These are phyloP conservation scores for Catotricha subobsoleta DNA, from an alignment of 2,888 invertebrate species.

Conservation along the genomic window DNA sequence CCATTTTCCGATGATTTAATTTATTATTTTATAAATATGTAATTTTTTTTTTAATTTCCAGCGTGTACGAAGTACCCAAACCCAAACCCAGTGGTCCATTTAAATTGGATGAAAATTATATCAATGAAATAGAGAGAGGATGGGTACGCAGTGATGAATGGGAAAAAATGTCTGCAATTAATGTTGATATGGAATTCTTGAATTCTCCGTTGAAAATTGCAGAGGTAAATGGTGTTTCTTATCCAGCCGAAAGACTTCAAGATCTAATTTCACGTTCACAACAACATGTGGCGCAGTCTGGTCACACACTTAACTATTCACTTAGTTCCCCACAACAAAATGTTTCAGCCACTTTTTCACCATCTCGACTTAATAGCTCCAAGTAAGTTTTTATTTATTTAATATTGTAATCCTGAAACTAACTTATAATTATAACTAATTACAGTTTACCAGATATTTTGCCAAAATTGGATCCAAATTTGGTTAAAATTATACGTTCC, in stretches of 20 bases:
- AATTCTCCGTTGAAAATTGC: conserved; percentile 33
- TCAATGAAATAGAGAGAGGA: conserved; percentile 45
- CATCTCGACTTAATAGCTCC: neutral
- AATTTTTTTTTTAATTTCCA: no score
- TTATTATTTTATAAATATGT: no score
- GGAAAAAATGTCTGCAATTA: conserved; percentile 25
- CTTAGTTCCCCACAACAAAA: conserved; percentile 20
- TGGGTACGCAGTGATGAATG: conserved; percentile 30
- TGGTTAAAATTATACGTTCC: conserved; percentile 35
- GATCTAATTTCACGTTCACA: conserved; percentile 21
- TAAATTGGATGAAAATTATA: conserved; percentile 53
- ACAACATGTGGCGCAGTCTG: conserved; percentile 5
- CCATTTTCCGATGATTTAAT: neutral
- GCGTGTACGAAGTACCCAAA: conserved; percentile 21
- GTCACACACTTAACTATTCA: conserved; percentile 9
- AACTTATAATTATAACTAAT: neutral
- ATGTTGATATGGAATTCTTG: conserved; percentile 26
- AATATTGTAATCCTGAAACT: neutral
- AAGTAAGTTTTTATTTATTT: neutral
- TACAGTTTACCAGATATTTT: conserved; percentile 25
- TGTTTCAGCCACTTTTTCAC: conserved; percentile 8
- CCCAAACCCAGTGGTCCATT: conserved; percentile 49
- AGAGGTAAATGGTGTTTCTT: conserved; percentile 31
- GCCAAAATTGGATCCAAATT: conserved; percentile 26
- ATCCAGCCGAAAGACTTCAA: conserved; percentile 27